phyloP scores from a whole-genome alignment of 2,113 vertebrate species.

The Cyanistes caeruleus region DNA sequence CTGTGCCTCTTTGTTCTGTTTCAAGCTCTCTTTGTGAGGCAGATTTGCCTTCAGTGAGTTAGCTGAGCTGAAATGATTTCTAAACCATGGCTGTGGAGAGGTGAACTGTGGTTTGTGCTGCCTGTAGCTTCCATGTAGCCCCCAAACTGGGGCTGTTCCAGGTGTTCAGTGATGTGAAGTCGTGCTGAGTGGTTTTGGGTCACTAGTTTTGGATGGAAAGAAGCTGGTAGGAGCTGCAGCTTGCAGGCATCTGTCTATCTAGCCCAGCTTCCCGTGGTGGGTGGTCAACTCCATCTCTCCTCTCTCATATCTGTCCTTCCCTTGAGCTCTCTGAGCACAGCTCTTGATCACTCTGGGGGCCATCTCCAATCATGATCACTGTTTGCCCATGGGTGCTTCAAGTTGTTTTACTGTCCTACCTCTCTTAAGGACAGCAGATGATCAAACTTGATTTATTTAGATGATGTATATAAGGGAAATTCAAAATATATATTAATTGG shows the following conservation, averaged over 20 bases:
- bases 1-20: constrained; percentile 54
- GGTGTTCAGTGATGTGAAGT: background rate
- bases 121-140: background rate
- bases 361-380: background rate
- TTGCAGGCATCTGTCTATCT: background rate
- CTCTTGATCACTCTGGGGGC: background rate
- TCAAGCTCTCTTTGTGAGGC: constrained; percentile 45
- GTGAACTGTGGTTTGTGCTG: background rate
- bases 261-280: background rate
- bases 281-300: background rate
- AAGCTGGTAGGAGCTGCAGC: background rate
- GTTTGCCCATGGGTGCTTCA: background rate
- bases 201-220: background rate
- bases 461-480: background rate
- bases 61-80: background rate
- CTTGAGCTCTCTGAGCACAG: background rate
- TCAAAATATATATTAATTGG: background rate
- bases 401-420: background rate
- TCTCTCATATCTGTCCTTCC: background rate
- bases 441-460: background rate
- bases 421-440: background rate
- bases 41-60: constrained; percentile 33
- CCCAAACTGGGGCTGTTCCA: background rate
- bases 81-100: background rate
- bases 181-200: background rate